Base-by-base conservation (phyloP, 1,140 invertebrate species). In the Bombus affinis region DNA sequence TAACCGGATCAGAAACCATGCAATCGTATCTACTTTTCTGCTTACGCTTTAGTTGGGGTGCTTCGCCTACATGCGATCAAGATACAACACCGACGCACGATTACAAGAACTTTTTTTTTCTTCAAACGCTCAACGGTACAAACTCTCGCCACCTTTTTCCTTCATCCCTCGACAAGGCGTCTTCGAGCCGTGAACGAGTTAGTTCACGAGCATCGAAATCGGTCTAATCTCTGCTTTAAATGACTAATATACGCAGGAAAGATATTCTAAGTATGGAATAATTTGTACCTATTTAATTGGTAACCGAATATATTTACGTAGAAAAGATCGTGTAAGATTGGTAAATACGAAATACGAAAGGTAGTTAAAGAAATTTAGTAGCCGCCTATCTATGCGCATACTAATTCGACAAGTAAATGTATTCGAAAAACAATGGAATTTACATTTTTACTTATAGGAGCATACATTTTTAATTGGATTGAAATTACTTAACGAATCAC, bases 1-100 rank as follows among this genome's bases (percentile, higher is more conserved):
- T 95, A 95, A 95, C 92, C 92, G 94, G 94, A 95, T 95, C 93
- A 95, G 95, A 95, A 95, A 95, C 95, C 95, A 94, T 95, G 94
- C 94, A 95, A 92, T 93, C 87, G 94, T 94, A 93, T 93, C 93
- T 94, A 92, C 93, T 95, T 95, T 94, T 94, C 93, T 93, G 93
- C 93, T 95, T 94, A 94, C 89, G 88, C 81, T 89, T 92, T 93
- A 91, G 92, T 93, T 93, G 89, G 92, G 94, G 92, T 94, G 93
- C 93, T 94, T 94, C 92, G 86, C 88, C 86, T 89, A 83, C 89
- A 93, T 92, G 91, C 92, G 85, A 92, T 85, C 82, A 81, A 81
- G 73, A 70, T 81, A 75, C 47, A 71, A 71, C 66, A 53, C 39
- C 75, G 80, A 59, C 75, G 77, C 81, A 62, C 88, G 86, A 90